These are phyloP conservation scores for Ctenopoma kingsleyae DNA, from an alignment of 2,797 vertebrate species.

Conservation along the genomic window DNA sequence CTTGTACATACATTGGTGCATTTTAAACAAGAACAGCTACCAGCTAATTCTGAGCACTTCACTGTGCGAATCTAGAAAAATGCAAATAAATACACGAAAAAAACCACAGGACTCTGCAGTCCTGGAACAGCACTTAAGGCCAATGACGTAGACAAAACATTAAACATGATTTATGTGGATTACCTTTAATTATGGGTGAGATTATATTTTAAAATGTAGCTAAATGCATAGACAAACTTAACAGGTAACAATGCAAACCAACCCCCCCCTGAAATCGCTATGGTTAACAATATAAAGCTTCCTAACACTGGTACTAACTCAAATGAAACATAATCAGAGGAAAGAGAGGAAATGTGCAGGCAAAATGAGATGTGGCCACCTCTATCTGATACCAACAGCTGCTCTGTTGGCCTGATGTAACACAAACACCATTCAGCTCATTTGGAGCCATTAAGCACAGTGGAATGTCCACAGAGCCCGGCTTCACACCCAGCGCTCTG, in stretches of 20 bases:
- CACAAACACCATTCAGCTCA: constrained; percentile 72
- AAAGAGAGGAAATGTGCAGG: constrained; percentile 69
- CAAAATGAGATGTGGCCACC: constrained; percentile 53
- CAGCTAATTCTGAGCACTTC: no score
- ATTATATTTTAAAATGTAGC: background rate
- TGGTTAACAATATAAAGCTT: constrained; percentile 3
- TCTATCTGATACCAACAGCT: constrained; percentile 56
- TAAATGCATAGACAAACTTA: background rate
- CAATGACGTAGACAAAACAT: background rate
- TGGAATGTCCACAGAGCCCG: constrained; percentile 74
- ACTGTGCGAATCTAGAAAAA: background rate
- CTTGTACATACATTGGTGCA: background rate
- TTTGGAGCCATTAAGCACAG: constrained; percentile 71
- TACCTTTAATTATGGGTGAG: background rate
- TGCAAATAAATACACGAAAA: background rate
- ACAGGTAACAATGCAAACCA: background rate
- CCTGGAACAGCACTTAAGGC: background rate
- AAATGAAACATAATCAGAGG: constrained; percentile 60
- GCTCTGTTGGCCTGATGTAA: constrained; percentile 61
- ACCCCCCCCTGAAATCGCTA: constrained; percentile 14
- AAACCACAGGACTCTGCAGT: background rate
- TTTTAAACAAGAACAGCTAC: background rate
- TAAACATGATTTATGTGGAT: background rate
- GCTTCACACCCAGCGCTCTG: constrained; percentile 65
- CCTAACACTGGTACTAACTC: constrained; percentile 39